Conservation (phyloP, 1,140 invertebrate species). For the Drosophila elegans region DNA sequence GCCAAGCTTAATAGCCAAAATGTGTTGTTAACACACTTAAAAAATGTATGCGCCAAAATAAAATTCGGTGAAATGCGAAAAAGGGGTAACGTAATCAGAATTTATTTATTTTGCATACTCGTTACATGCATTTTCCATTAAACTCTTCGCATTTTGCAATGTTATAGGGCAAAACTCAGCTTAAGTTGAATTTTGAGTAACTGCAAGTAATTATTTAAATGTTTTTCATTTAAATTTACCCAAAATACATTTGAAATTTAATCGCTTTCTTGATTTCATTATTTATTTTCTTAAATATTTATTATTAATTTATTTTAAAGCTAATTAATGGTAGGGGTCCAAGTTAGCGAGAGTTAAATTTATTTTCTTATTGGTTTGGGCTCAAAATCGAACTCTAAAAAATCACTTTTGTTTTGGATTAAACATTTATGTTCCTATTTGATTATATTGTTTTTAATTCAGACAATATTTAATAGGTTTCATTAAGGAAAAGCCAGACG, state of each 20-base stretch:
- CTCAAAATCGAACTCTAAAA: too few relatives aligned
- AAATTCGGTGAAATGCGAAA: neutral
- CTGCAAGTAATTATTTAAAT: neutral
- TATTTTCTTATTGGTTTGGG: too few relatives aligned
- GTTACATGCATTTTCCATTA: conserved; percentile 70
- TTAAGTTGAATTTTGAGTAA: neutral
- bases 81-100: conserved; percentile 22
- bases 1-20: conserved; percentile 59
- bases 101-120: conserved; percentile 43
- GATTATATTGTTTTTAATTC: neutral
- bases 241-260: too few relatives aligned
- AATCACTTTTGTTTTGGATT: too few relatives aligned
- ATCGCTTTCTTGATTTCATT: too few relatives aligned
- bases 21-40: conserved; percentile 51
- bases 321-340: too few relatives aligned
- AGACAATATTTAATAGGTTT: neutral
- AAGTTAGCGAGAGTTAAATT: too few relatives aligned
- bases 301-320: too few relatives aligned
- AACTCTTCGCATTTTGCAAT: conserved; percentile 6
- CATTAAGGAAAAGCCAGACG: too few relatives aligned
- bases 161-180: neutral
- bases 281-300: too few relatives aligned
- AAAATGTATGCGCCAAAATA: conserved; percentile 17
- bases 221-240: too few relatives aligned
- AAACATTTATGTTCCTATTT: neutral